phyloP scores from a whole-genome alignment of 2,888 invertebrate species.

The Elysia crispata region DNA sequence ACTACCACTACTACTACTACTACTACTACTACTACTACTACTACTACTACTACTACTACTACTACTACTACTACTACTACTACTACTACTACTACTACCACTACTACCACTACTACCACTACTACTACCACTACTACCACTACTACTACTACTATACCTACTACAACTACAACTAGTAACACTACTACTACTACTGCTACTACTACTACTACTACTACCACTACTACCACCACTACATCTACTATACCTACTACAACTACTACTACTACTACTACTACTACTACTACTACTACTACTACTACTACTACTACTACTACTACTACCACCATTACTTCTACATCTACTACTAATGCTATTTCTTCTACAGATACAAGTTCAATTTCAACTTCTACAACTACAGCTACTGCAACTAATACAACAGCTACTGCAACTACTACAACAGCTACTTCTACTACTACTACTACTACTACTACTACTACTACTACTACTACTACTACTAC shows the following conservation, averaged over 20 bases:
- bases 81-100: not conserved
- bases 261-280: no score
- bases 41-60: not conserved
- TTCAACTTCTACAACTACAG: not conserved
- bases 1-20: not conserved
- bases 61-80: not conserved
- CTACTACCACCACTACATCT: conserved; percentile 5
- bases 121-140: not conserved
- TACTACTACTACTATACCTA: not conserved
- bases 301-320: no score
- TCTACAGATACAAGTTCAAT: no score
- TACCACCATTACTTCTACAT: no score
- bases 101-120: not conserved
- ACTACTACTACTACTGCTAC: not conserved
- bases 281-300: no score
- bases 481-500: conserved; percentile 11
- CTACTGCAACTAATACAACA: no score
- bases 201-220: not conserved
- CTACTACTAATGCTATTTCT: no score
- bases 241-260: no score
- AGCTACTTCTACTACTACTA: not conserved
- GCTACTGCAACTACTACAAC: not conserved
- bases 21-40: not conserved
- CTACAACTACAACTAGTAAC: not conserved
- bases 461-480: conserved; percentile 19